phyloP scores from a whole-genome alignment of 2,888 invertebrate species.

The Saturnia pavonia region DNA sequence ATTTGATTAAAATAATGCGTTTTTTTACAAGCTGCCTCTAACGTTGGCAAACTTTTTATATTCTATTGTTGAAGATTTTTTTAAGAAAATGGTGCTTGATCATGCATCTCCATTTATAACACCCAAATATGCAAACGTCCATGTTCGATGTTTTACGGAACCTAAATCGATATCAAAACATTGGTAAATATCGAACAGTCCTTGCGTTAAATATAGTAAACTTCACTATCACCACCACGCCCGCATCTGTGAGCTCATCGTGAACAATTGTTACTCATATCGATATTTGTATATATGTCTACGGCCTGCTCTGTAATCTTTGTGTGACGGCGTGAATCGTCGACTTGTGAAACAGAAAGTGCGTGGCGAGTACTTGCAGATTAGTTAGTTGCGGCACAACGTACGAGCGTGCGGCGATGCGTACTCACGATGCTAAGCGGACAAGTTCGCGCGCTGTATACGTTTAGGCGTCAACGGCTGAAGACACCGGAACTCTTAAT shows the following conservation, averaged over 20 bases:
- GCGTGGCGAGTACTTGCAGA: conserved; percentile 75
- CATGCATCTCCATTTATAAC: too few relatives aligned
- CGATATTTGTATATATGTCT: conserved; percentile 16
- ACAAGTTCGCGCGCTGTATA: conserved; percentile 33
- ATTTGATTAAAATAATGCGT: too few relatives aligned
- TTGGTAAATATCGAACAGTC: too few relatives aligned
- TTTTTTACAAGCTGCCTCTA: too few relatives aligned
- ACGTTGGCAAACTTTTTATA: too few relatives aligned
- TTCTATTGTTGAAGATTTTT: too few relatives aligned
- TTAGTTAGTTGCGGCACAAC: conserved; percentile 47
- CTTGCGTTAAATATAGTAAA: too few relatives aligned
- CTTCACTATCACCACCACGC: conserved; percentile 1
- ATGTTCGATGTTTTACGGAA: too few relatives aligned
- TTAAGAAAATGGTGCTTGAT: too few relatives aligned
- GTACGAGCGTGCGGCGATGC: conserved; percentile 53
- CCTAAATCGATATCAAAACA: too few relatives aligned
- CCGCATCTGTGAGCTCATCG: conserved; percentile 6
- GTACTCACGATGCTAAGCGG: too few relatives aligned
- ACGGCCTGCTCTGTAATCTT: conserved; percentile 27
- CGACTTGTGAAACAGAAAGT: conserved; percentile 55
- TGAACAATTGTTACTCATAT: conserved; percentile 24
- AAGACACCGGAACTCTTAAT: conserved; percentile 36
- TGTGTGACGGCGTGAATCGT: conserved; percentile 52
- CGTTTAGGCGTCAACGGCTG: conserved; percentile 64
- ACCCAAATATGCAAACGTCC: too few relatives aligned